Evolutionary conservation across 2,888 invertebrate genomes (phyloP), one percentile per base, ranked within the genome.

Genomic region (Agrenia bidenticulata): DNA sequence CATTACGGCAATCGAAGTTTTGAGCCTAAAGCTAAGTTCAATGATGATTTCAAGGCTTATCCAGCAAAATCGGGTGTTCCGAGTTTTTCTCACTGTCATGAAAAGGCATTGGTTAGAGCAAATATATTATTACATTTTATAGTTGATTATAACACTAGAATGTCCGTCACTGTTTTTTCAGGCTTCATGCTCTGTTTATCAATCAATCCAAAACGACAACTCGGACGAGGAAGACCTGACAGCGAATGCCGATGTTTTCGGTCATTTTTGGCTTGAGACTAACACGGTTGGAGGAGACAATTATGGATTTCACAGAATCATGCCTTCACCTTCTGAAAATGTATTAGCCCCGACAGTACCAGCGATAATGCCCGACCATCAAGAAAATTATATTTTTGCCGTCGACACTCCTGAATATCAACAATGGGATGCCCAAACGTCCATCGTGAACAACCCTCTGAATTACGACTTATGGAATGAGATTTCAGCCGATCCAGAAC

Each of bases 191-290:
- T 23, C 19, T 19, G 15, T 17, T 26, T 5, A 27, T 55, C 55
- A 27, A 45, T 32, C 32, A 4, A 45, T 15, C 45, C 5, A 45
- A 5, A 15, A 45, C 45, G 45, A 45, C 15, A 19, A 5, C 19
- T 15, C n/a, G 5, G 45, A 19, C 45, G 15, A 9, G 45, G 45
- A 19, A 5, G 15, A 17, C 5, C 45, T 15, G 15, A 19, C 45
- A 9, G 15, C 7, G 9, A 39, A 19, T 15, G 19, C 32, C 9
- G 55, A 55, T 26, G 27, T 27, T 2, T 55, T 55, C 32, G 15
- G 15, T n/a, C 55, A 27, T n/a, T 55, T 55, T 27, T 55, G 55
- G 55, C 15, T 9, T 2, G 55, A 55, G n/a, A 55, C 55, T 2
- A 55, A 27, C 19, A 19, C 19, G 2, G 19, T 55, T 32, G 32